A percentile compares a stretch with the other conserved stretches of the same genome.
These are phyloP conservation scores for Lordiphosa mommai DNA, from an alignment of 1,140 invertebrate species.

Conservation along the genomic window DNA sequence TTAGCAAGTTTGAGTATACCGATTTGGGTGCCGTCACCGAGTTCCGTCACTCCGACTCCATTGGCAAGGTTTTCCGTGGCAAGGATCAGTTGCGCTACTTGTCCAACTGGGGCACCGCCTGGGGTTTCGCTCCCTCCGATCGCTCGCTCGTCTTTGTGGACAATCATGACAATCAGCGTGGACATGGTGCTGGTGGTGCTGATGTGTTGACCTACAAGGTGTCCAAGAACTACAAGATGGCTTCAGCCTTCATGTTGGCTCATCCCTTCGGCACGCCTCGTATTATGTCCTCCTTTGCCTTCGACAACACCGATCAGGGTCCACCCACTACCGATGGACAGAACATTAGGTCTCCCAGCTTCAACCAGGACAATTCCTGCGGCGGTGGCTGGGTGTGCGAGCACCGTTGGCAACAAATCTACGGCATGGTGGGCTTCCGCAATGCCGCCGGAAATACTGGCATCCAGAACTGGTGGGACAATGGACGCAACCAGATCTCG, in stretches of 20 bases:
- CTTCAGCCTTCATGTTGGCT: conserved; percentile 89
- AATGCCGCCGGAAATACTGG: conserved; percentile 82
- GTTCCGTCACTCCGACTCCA: conserved; percentile 84
- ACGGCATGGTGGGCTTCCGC: conserved; percentile 90
- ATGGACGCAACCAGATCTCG: conserved; percentile 88
- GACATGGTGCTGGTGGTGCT: conserved; percentile 79
- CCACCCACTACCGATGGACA: conserved; percentile 65
- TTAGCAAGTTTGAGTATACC: conserved; percentile 83
- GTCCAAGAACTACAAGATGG: conserved; percentile 86
- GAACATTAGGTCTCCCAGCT: conserved; percentile 80
- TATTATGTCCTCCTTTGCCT: conserved; percentile 88
- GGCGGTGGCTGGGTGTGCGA: conserved; percentile 92
- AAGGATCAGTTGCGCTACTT: conserved; percentile 82
- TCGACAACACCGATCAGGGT: conserved; percentile 81
- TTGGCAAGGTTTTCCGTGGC: conserved; percentile 83
- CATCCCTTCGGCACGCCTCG: conserved; percentile 87
- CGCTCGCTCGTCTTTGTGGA: conserved; percentile 82
- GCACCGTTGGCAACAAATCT: conserved; percentile 93
- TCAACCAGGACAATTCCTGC: conserved; percentile 81
- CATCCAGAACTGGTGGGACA: conserved; percentile 88
- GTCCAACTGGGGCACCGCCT: conserved; percentile 81
- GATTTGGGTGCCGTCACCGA: conserved; percentile 87
- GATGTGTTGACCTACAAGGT: conserved; percentile 84
- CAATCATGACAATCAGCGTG: conserved; percentile 87
- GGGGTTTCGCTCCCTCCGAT: conserved; percentile 80